Base-by-base conservation (phyloP, 2,797 vertebrate genomes). In the Lepilemur septentrionalis region DNA sequence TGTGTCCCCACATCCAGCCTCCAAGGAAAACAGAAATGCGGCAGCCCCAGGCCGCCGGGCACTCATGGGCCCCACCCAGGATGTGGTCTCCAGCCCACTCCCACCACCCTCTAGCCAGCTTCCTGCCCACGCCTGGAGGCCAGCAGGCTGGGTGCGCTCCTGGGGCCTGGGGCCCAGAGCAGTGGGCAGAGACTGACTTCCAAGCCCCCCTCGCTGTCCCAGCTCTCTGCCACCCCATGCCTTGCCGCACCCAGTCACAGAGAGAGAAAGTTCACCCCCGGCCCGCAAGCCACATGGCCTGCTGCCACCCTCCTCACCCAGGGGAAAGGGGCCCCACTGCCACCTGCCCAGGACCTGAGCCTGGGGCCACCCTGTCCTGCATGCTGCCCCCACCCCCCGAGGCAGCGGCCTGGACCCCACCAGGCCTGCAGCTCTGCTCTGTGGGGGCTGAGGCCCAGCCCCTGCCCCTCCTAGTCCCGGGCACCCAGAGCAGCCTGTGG, bases 311-410 rank as follows among this genome's bases (percentile, higher is more conserved):
- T 43, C 67, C 41, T 30, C 50, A 18, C 57, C 72, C 25, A 23
- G 43, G 67, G 20, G 4, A 67, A 57, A n/a, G 23, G 43, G 7
- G n/a, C 25, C 18, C 17, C 10, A 4, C 2, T n/a, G 17, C 41
- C 48, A 5, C 14, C 41, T 15, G 43, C 2, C 18, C 55, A 2
- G 15, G 28, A 14, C 32, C 13, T 0, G 2, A 23, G 57, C 17
- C 9, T 4, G 20, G 55, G 55, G 20, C 55, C 30, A 0, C 25
- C 1, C 3, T 3, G 14, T 20, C 38, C 80, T 25, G 9, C 23
- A 1, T 17, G 0, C 59, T 12, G 17, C 41, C 12, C 55, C 55
- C 8, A 0, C 12, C 7, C 18, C 6, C 48, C 4, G 4, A 6
- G 69, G 4, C 10, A 0, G 14, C 2, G 28, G 32, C 63, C 46